A percentile compares a stretch with the other conserved stretches of the same genome.
phyloP scores from a whole-genome alignment of 2,888 invertebrate species.

The Chrysopilus asiliformis region DNA sequence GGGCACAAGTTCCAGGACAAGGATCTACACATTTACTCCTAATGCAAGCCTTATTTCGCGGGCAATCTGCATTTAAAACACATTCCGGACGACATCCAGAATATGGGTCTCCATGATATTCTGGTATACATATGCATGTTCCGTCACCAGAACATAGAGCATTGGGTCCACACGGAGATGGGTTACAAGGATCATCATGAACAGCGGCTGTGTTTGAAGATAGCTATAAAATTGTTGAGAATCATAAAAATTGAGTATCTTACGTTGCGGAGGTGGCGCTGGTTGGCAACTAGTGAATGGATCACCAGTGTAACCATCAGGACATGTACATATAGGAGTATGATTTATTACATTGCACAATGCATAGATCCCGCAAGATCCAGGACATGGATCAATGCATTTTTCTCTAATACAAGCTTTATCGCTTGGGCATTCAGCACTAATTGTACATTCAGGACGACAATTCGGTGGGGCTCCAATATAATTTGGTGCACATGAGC shows the following conservation, averaged over 20 bases:
- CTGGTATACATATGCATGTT: conserved; percentile 54
- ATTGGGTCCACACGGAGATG: conserved; percentile 60
- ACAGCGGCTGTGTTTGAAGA: too few species aligned
- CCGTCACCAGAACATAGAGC: conserved; percentile 46
- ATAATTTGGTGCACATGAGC: conserved; percentile 49
- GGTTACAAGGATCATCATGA: conserved; percentile 46
- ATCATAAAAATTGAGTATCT: conserved; percentile 16
- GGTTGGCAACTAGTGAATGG: conserved; percentile 38
- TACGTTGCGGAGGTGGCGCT: conserved; percentile 21
- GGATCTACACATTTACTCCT: conserved; percentile 61
- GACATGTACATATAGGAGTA: conserved; percentile 51
- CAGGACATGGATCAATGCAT: conserved; percentile 56
- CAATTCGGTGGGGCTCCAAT: conserved; percentile 57
- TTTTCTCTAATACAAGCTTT: conserved; percentile 54
- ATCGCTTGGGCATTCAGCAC: conserved; percentile 53
- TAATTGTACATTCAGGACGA: conserved; percentile 53
- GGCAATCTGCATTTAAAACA: conserved; percentile 56
- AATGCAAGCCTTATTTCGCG: conserved; percentile 50
- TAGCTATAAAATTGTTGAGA: conserved; percentile 10
- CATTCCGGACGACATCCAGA: conserved; percentile 66
- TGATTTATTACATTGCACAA: conserved; percentile 51
- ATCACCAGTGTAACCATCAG: conserved; percentile 42
- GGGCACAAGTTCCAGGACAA: conserved; percentile 62
- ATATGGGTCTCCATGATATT: conserved; percentile 67
- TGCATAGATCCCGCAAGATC: conserved; percentile 50